Evolutionary conservation across 2,888 invertebrate genomes (phyloP), one percentile per base, ranked within the genome.

Genomic region (Papilio gigon): DNA sequence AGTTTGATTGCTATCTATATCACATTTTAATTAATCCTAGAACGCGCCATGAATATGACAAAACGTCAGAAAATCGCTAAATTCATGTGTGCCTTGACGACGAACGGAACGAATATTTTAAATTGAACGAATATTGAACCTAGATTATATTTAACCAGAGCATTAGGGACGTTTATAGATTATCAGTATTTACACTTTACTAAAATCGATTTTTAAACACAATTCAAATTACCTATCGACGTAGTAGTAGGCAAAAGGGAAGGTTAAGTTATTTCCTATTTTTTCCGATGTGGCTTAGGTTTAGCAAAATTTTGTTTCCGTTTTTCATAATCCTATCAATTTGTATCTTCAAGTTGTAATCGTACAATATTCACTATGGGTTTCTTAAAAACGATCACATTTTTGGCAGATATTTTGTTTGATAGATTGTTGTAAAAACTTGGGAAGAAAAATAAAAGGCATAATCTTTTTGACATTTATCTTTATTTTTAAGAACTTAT

Each of bases 21-120:
- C 73, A 75, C 74, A 75, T 72, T 79, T 76, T 81, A 80, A 74
- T 76, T 74, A 71, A 76, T 78, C 77, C 70, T 76, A 77, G 77
- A 84, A 82, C 80, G 84, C 85, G 84, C 84, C 78, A 78, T 80
- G 78, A 72, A 79, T 71, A 72, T 72, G 76, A 74, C 74, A 73
- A 75, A 74, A 72, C 76, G 72, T 71, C 72, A 74, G 65, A 62
- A 75, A 75, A 56, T n/a, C 71, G 73, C 76, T 76, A 76, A 76
- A 77, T 75, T 67, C 67, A 65, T 67, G 59, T 40, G 65, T 56
- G 27, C 30, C 53, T 56, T 30, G 53, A 11, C 56, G 58, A 70
- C 59, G 75, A 75, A 71, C 65, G 72, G 74, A 73, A 70, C 70
- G 71, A 69, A 64, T 56, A 6, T 8, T 30, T 56, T 30, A 56